Evolutionary conservation across 2,888 invertebrate species (phyloP).

Genomic region (Ennomos quercinarius): DNA sequence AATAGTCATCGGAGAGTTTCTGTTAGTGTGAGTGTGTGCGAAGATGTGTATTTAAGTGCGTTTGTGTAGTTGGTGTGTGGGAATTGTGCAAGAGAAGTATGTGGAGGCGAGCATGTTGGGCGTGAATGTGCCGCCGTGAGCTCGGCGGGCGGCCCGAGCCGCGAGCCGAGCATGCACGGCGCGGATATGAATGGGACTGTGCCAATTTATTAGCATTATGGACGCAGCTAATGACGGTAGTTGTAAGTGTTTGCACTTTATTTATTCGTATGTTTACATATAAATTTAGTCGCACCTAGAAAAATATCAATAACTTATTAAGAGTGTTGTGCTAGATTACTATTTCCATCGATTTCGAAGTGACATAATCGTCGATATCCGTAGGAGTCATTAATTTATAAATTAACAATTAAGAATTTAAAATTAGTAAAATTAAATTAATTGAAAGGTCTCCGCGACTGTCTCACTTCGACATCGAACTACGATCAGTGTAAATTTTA

Average conservation of each 20-base stretch:
- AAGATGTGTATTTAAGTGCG: slow-evolving; percentile 42
- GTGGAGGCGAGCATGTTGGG: slow-evolving; percentile 41
- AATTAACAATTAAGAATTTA: slow-evolving; percentile 82
- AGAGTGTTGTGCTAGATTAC: slow-evolving; percentile 85
- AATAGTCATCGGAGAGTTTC: slow-evolving; percentile 61
- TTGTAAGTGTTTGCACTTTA: slow-evolving; percentile 87
- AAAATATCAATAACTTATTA: slow-evolving; percentile 85
- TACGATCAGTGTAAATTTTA: slow-evolving; percentile 83
- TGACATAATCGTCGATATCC: slow-evolving; percentile 74
- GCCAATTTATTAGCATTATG: slow-evolving; percentile 82
- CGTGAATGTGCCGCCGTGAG: slow-evolving; percentile 36
- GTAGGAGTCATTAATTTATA: slow-evolving; percentile 84
- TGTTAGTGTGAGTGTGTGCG: slow-evolving; percentile 54
- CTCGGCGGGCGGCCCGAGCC: slow-evolving; percentile 19
- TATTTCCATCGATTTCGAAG: slow-evolving; percentile 77
- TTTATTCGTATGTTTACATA: slow-evolving; percentile 84
- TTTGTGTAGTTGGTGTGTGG: slow-evolving; percentile 34
- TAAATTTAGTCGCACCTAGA: slow-evolving; percentile 85
- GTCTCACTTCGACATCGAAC: slow-evolving; percentile 79
- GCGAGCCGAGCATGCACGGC: slow-evolving; percentile 37
- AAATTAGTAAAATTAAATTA: slow-evolving; percentile 75
- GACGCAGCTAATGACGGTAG: slow-evolving; percentile 82
- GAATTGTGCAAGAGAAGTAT: slow-evolving; percentile 36
- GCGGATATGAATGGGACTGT: slow-evolving; percentile 78
- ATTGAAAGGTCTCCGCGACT: slow-evolving; percentile 69